phyloP scores from a whole-genome alignment of 2,113 vertebrate species.

The Halcyon senegalensis region DNA sequence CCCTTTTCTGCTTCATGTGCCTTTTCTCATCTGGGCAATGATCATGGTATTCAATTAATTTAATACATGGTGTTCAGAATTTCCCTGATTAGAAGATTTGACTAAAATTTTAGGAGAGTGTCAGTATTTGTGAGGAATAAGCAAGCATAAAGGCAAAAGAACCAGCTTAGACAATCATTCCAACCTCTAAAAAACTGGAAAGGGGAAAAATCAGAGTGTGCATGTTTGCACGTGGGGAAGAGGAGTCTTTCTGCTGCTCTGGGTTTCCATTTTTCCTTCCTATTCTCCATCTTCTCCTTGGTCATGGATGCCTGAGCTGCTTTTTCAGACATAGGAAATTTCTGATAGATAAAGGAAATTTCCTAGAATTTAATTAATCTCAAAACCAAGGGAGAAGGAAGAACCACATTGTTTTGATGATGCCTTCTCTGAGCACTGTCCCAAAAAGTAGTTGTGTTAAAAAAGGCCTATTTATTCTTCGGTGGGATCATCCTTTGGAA shows the following conservation, averaged over 20 bases:
- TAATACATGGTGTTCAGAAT: background rate
- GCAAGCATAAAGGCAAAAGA: background rate
- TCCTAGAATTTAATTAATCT: background rate
- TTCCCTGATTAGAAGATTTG: background rate
- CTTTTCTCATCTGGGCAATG: background rate
- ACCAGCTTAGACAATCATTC: background rate
- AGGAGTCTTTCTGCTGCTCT: background rate
- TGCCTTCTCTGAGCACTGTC: background rate
- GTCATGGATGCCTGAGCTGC: background rate
- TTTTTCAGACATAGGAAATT: background rate
- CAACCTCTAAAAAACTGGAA: background rate
- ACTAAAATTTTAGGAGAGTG: background rate
- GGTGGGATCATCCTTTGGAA: background rate
- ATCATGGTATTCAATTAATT: background rate
- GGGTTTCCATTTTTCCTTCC: background rate
- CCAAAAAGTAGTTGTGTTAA: background rate
- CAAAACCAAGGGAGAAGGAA: background rate
- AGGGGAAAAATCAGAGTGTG: background rate
- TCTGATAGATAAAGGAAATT: background rate
- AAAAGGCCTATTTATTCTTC: background rate
- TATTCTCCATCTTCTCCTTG: background rate
- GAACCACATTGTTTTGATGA: background rate
- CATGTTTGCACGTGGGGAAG: rapidly evolving
- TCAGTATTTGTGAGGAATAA: background rate
- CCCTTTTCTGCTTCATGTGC: background rate